Conservation (phyloP, 2,888 invertebrate genomes). For the Callosobruchus maculatus region DNA sequence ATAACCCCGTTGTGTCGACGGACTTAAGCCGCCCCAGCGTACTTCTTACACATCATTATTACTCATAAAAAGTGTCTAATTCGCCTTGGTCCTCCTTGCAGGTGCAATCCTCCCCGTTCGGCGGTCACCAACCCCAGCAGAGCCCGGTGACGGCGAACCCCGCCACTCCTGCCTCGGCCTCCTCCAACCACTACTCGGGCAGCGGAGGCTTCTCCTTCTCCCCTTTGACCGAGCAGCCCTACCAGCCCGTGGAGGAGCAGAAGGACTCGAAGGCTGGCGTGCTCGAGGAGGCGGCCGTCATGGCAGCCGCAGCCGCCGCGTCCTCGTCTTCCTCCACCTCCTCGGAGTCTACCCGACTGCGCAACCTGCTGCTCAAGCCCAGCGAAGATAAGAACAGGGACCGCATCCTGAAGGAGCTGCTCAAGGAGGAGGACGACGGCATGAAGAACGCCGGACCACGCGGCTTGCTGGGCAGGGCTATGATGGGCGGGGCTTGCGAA, state of each 20-base stretch:
- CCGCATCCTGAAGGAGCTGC: conserved; percentile 58
- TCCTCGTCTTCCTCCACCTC: too few relatives aligned
- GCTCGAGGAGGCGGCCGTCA: conserved; percentile 43
- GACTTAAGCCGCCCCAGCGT: too few relatives aligned
- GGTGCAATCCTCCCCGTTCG: conserved; percentile 49
- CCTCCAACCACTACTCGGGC: conserved; percentile 47
- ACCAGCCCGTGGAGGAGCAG: conserved; percentile 47
- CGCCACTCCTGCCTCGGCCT: conserved; percentile 29
- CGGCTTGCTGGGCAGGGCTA: conserved; percentile 40
- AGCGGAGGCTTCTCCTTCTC: conserved; percentile 57
- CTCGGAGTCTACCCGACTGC: conserved; percentile 50
- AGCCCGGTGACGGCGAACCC: conserved; percentile 43
- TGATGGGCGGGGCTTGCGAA: conserved; percentile 47
- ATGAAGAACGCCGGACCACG: conserved; percentile 51
- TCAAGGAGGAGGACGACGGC: conserved; percentile 66
- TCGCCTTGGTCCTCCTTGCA: background rate
- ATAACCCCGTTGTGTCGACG: too few relatives aligned
- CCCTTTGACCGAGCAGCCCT: conserved; percentile 56
- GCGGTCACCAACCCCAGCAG: conserved; percentile 53
- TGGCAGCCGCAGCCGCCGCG: conserved; percentile 51
- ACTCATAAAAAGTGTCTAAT: too few relatives aligned
- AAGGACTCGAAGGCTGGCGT: conserved; percentile 52
- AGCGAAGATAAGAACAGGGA: conserved; percentile 49
- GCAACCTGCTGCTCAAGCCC: conserved; percentile 54
- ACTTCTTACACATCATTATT: too few relatives aligned